Evolutionary conservation across 2,113 vertebrate genomes (phyloP), one percentile per base, ranked within the genome.

Genomic region (Rhinoderma darwinii): DNA sequence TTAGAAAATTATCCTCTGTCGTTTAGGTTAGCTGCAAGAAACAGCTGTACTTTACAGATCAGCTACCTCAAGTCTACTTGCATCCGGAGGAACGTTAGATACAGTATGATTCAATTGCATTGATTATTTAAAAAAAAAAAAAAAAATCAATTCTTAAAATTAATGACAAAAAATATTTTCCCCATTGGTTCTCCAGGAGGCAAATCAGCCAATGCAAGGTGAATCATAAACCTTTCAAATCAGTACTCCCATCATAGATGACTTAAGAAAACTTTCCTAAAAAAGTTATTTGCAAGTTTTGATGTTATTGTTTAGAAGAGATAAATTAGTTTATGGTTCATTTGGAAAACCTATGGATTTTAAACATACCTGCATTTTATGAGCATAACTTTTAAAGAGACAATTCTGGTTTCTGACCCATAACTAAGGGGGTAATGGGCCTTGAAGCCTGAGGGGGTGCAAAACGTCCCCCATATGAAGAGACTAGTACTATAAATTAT

Each of bases 1-100:
- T 84, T 56, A 84, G 50, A 61, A 81, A 86, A 86, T 86, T 56
- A 73, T 27, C 72, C 77, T 54, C 61, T 72, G 59, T 63, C 72
- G 14, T 78, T 78, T 78, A 54, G 30, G 30, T 35, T 51, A 54
- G 79, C 79, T 44, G 25, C 15, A 82, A 80, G 37, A 66, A 66
- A 82, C 56, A 82, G 56, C 56, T 82, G 56, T 27, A 82, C 50
- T 54, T 78, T 27, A 43, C 20, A 63, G 20, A 82, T 82, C 37
- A 66, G n/a, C 37, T 43, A 25, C 59, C 35, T 63, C 56, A 61
- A 25, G 20, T 41, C 35, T 39, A 61, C 37, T 54, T 72, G 68
- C 3, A 20, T 72, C 35, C 20, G 37, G 37, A 72, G 8, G 1
- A 41, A 0, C 4, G 35, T 72, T 41, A 41, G 37, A 39, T 39